Evolutionary conservation across 2,113 vertebrate species (phyloP).

Genomic region (Lathamus discolor): DNA sequence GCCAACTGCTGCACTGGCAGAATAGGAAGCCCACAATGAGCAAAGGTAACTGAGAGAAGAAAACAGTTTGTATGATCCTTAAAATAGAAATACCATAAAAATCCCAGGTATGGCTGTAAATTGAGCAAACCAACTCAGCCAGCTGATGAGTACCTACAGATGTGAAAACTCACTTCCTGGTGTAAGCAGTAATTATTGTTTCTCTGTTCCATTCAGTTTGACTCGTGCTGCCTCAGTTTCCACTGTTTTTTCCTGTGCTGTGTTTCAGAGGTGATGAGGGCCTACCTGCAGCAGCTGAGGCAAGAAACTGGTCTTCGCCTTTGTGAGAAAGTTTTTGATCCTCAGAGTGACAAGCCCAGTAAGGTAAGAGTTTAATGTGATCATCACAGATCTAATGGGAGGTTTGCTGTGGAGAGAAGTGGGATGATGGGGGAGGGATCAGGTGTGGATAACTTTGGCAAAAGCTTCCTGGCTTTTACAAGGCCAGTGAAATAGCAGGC

Average conservation of each 20-base stretch:
- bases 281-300: constrained; percentile 95
- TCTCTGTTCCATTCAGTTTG: background rate
- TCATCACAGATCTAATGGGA: background rate
- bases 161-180: background rate
- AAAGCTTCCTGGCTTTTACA: background rate
- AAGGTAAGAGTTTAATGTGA: constrained; percentile 79
- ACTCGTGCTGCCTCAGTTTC: background rate
- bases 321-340: constrained; percentile 96
- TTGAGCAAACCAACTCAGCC: background rate
- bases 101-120: background rate
- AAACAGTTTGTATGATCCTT: background rate
- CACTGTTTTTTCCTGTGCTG: background rate
- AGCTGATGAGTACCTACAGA: background rate
- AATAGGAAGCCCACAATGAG: background rate
- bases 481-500: background rate
- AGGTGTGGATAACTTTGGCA: background rate
- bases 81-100: background rate
- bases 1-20: background rate
- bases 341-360: constrained; percentile 96
- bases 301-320: constrained; percentile 95
- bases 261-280: constrained; percentile 91
- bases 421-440: background rate
- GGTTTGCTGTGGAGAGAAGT: background rate
- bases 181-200: background rate
- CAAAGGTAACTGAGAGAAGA: background rate